Percentiles rank a stretch among this genome's conserved stretches.
Evolutionary conservation across 2,888 invertebrate genomes (phyloP).

Genomic region (Xylophagus ater): DNA sequence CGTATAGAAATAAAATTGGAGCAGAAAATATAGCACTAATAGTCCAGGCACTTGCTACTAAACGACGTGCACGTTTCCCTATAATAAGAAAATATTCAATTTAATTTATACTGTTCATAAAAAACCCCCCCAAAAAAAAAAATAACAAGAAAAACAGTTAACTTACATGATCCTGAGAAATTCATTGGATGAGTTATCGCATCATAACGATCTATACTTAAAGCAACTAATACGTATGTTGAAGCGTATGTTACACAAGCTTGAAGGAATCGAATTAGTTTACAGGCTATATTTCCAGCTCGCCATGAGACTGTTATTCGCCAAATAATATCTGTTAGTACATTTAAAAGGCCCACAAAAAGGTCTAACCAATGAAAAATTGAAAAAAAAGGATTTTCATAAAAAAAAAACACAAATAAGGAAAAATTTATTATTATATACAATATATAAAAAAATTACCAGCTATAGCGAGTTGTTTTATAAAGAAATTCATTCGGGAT

Average conservation of each 20-base stretch:
- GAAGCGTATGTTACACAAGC: constrained; percentile 85
- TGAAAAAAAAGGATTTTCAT: not conserved
- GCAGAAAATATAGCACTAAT: constrained; percentile 71
- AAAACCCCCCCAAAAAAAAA: constrained; percentile 3
- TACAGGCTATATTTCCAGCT: constrained; percentile 80
- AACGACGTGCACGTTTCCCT: constrained; percentile 76
- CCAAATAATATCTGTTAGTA: constrained; percentile 82
- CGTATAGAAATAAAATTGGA: constrained; percentile 70
- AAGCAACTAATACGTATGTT: constrained; percentile 82
- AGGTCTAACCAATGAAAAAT: constrained; percentile 61
- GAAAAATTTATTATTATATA: not conserved
- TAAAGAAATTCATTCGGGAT: constrained; percentile 91
- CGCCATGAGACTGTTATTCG: constrained; percentile 81
- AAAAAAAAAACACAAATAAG: constrained; percentile 12
- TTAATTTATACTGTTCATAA: constrained; percentile 12
- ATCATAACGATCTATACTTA: constrained; percentile 86
- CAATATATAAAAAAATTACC: no score
- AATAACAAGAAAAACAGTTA: constrained; percentile 13
- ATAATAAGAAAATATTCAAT: constrained; percentile 4
- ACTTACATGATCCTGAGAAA: constrained; percentile 89
- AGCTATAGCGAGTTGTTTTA: constrained; percentile 83
- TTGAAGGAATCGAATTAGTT: constrained; percentile 73
- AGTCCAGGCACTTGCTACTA: constrained; percentile 73
- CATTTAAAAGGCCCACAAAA: constrained; percentile 76
- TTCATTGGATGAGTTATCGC: constrained; percentile 93